phyloP scores from a whole-genome alignment of 1,140 invertebrate species.

The Rhyzopertha dominica region DNA sequence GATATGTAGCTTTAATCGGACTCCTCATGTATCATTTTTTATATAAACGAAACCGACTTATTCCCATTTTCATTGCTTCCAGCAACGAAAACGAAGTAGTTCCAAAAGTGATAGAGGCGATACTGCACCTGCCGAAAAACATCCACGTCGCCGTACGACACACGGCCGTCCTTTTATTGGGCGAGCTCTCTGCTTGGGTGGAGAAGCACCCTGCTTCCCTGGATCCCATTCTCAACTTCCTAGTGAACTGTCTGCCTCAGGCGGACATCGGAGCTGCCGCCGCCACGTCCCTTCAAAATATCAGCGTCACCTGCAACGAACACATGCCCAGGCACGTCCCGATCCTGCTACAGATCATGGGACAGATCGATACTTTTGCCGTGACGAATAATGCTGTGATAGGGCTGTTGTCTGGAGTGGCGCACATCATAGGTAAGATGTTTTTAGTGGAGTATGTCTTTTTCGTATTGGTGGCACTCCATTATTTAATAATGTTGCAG shows the following conservation, averaged over 20 bases:
- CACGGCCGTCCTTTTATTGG: slow-evolving; percentile 84
- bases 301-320: slow-evolving; percentile 72
- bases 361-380: slow-evolving; percentile 71
- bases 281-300: slow-evolving; percentile 67
- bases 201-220: slow-evolving; percentile 77
- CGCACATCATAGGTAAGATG: too few species aligned
- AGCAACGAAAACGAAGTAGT: slow-evolving; percentile 90
- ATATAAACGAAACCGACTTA: slow-evolving; percentile 7
- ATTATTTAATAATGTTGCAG: too few species aligned
- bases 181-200: slow-evolving; percentile 94
- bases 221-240: slow-evolving; percentile 74
- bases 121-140: slow-evolving; percentile 76
- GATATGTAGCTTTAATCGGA: too few species aligned
- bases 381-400: slow-evolving; percentile 78
- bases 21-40: not conserved
- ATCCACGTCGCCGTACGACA: slow-evolving; percentile 84
- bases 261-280: slow-evolving; percentile 69
- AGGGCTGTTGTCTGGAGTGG: slow-evolving; percentile 73
- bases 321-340: slow-evolving; percentile 78
- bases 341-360: slow-evolving; percentile 75
- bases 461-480: too few species aligned
- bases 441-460: too few species aligned
- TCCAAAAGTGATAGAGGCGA: slow-evolving; percentile 87
- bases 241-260: slow-evolving; percentile 69
- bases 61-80: too few species aligned